phyloP scores from a whole-genome alignment of 1,140 invertebrate species.

The Calliopsis andreniformis region DNA sequence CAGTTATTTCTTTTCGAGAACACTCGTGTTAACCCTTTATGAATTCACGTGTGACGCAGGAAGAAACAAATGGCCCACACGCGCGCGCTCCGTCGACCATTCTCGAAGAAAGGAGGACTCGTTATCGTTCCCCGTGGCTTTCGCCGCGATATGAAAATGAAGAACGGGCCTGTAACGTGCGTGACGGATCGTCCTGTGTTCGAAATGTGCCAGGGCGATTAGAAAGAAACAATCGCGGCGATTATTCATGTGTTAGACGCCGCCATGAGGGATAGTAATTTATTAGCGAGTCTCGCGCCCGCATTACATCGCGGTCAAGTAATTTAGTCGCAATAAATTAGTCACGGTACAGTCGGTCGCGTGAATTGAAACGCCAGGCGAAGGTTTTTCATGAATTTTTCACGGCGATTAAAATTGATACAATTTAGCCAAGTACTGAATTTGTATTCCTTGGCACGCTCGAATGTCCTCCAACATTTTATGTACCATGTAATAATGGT shows the following conservation, averaged over 20 bases:
- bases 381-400: background rate
- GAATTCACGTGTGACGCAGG: conserved; percentile 18
- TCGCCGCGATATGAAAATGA: conserved; percentile 61
- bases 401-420: too few species aligned
- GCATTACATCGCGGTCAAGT: background rate
- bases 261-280: background rate
- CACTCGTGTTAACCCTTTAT: conserved; percentile 21
- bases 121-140: conserved; percentile 23
- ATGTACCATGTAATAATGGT: too few species aligned
- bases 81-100: background rate
- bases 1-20: conserved; percentile 39
- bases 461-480: too few species aligned
- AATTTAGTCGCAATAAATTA: conserved; percentile 7
- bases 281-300: background rate
- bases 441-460: too few species aligned
- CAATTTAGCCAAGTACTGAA: too few species aligned
- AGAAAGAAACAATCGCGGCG: conserved; percentile 48
- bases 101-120: conserved; percentile 39
- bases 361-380: too few species aligned
- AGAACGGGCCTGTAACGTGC: conserved; percentile 46
- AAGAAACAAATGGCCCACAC: conserved; percentile 9
- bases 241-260: conserved; percentile 12
- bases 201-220: conserved; percentile 49
- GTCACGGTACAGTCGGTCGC: background rate
- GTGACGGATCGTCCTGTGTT: conserved; percentile 48